Conservation (phyloP, 2,797 vertebrate species). For the Mormyrops boulengeri region DNA sequence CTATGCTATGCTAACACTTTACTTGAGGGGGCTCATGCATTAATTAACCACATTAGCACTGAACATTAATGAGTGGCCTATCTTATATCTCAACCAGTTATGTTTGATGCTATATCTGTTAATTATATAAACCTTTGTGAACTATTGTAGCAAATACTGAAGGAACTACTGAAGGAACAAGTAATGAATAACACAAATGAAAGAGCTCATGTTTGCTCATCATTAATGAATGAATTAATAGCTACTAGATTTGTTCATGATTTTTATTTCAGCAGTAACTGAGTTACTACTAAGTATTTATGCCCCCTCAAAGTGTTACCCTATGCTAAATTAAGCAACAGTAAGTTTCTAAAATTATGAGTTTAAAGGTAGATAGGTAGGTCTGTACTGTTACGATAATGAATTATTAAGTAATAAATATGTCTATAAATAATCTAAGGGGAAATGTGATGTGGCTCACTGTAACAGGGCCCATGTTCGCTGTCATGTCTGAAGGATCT, state of each 20-base stretch:
- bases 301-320: neutral
- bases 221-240: neutral
- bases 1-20: neutral
- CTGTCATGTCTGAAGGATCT: neutral
- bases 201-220: neutral
- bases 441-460: neutral
- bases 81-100: neutral
- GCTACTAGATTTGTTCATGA: neutral
- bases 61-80: neutral
- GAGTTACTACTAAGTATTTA: neutral
- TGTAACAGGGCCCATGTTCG: neutral
- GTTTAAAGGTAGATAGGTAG: neutral
- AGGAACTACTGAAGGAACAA: neutral
- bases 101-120: neutral
- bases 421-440: neutral
- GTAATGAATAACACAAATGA: neutral
- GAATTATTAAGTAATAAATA: neutral
- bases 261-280: neutral
- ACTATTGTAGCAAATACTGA: neutral
- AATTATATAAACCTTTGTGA: neutral
- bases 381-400: neutral
- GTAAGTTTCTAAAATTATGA: neutral
- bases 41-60: neutral
- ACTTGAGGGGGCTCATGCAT: neutral
- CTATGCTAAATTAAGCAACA: neutral